These are phyloP conservation scores for Aselliscus stoliczkanus DNA, from an alignment of 2,797 vertebrate species.

Conservation along the genomic window DNA sequence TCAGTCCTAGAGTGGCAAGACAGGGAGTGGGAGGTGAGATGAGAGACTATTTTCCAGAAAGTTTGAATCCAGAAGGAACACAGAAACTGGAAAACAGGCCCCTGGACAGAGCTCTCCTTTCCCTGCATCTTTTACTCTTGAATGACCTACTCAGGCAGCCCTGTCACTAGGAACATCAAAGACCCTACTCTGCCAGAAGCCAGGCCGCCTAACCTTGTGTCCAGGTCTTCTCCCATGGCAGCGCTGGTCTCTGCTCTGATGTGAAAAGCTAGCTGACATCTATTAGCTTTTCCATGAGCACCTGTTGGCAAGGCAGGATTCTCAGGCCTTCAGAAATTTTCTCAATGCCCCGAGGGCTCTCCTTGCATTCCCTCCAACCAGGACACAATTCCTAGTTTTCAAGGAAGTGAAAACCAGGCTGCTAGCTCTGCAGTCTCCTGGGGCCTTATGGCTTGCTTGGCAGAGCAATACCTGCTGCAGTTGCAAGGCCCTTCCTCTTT, in stretches of 20 bases:
- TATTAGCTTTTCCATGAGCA: background rate
- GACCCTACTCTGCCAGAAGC: background rate
- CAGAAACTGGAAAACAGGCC: background rate
- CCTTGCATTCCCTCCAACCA: background rate
- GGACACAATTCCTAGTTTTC: background rate
- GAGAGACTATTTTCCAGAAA: constrained; percentile 28
- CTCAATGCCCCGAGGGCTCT: background rate
- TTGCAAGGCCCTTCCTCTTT: background rate
- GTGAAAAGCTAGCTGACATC: background rate
- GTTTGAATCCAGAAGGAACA: background rate
- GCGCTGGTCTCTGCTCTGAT: background rate
- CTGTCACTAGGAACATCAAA: background rate
- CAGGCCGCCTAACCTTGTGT: background rate
- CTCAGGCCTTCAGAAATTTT: background rate
- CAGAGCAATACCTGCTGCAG: background rate
- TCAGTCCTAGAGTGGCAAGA: background rate
- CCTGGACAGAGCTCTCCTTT: background rate
- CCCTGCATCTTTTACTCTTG: background rate
- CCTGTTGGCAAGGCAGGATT: background rate
- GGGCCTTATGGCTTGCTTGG: background rate
- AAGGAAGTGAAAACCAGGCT: background rate
- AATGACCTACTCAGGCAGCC: background rate
- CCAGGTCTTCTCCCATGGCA: background rate
- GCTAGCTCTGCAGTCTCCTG: background rate
- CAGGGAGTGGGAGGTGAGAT: background rate